Conservation (phyloP, 2,888 invertebrate species). For the Macropis europaea region DNA sequence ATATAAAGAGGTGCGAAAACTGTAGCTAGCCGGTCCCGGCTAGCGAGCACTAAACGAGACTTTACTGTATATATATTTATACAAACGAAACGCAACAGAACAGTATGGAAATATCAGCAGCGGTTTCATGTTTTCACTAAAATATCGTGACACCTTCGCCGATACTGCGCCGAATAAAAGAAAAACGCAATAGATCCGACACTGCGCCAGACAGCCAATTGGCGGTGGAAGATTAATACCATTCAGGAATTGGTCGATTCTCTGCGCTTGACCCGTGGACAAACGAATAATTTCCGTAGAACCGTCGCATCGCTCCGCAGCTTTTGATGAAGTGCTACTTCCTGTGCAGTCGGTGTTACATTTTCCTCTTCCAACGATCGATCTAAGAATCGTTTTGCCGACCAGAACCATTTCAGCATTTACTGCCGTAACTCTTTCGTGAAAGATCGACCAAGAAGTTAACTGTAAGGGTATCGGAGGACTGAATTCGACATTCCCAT, state of each 20-base stretch:
- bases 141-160: too few relatives aligned
- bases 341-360: background rate
- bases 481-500: slow-evolving; percentile 47
- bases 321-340: slow-evolving; percentile 22
- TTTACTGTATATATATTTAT: too few relatives aligned
- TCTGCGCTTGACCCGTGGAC: slow-evolving; percentile 36
- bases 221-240: slow-evolving; percentile 62
- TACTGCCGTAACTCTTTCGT: background rate
- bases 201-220: slow-evolving; percentile 63
- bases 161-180: too few relatives aligned
- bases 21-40: too few relatives aligned
- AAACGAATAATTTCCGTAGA: slow-evolving; percentile 50
- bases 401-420: background rate
- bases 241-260: slow-evolving; percentile 56
- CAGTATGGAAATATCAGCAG: too few relatives aligned
- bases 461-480: slow-evolving; percentile 22
- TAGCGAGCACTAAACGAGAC: too few relatives aligned
- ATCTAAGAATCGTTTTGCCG: background rate
- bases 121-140: too few relatives aligned
- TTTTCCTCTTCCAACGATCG: background rate
- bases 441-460: slow-evolving; percentile 23
- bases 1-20: too few relatives aligned
- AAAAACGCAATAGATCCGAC: too few relatives aligned
- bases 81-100: too few relatives aligned
- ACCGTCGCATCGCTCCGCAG: background rate